A percentile compares a stretch with the other conserved stretches of the same genome.
Conservation (phyloP, 2,797 vertebrate species). For the Florisuga fusca region DNA sequence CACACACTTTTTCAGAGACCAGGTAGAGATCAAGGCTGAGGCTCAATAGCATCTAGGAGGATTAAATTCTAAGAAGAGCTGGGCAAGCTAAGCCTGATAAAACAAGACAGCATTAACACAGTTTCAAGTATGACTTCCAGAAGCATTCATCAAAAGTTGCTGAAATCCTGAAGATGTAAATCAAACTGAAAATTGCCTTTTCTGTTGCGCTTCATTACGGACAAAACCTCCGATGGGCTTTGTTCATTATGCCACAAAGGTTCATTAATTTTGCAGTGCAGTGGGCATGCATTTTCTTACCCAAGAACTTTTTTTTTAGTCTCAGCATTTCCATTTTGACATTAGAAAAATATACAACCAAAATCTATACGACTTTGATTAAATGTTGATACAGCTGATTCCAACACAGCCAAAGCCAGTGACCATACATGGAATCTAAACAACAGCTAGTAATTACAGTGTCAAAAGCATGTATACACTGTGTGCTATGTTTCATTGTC, state of each 20-base stretch:
- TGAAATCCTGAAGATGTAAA: constrained; percentile 70
- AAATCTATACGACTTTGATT: constrained; percentile 89
- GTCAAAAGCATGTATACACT: constrained; percentile 88
- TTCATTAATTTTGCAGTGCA: constrained; percentile 82
- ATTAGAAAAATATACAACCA: constrained; percentile 87
- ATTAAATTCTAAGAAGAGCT: not conserved
- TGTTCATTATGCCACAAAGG: constrained; percentile 66
- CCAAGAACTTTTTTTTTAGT: constrained; percentile 80
- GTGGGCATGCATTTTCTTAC: constrained; percentile 76
- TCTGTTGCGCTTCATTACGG: constrained; percentile 70
- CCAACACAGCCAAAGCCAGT: constrained; percentile 84
- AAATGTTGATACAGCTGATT: constrained; percentile 92
- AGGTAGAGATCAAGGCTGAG: not conserved
- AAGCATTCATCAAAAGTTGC: constrained; percentile 73
- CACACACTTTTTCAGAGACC: not conserved
- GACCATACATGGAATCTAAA: constrained; percentile 87
- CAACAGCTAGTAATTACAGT: constrained; percentile 88
- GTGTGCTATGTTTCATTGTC: constrained; percentile 89
- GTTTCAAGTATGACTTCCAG: constrained; percentile 65
- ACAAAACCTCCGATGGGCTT: constrained; percentile 58
- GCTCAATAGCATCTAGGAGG: not conserved
- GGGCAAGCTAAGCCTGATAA: not conserved
- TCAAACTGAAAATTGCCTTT: constrained; percentile 64
- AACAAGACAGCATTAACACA: not conserved
- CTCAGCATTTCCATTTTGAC: constrained; percentile 84